A percentile compares a stretch with the other conserved stretches of the same genome.
Evolutionary conservation across 2,888 invertebrate species (phyloP).

Genomic region (Pristionchus mayeri): DNA sequence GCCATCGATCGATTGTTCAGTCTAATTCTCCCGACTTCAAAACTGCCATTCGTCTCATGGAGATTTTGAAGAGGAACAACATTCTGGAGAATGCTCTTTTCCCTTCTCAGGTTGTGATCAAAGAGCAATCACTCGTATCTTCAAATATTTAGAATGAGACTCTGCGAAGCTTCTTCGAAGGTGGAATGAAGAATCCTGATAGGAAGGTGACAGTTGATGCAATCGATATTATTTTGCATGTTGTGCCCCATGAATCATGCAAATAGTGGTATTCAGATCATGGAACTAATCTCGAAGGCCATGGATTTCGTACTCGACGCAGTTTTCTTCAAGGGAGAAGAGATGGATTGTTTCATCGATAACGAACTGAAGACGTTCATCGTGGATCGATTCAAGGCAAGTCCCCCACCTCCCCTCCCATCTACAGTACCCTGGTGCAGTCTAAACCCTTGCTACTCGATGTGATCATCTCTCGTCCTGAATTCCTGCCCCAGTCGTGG

Average conservation of each 20-base stretch:
- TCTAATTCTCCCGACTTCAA: neutral
- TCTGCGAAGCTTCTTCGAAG: slow-evolving; percentile 36
- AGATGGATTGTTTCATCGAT: slow-evolving; percentile 40
- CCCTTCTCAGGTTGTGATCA: neutral
- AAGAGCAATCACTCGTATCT: no score
- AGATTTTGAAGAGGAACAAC: slow-evolving; percentile 46
- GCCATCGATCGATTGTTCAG: neutral
- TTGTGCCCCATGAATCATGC: neutral
- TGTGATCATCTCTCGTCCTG: slow-evolving; percentile 44
- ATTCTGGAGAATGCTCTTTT: slow-evolving; percentile 41
- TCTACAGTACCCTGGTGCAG: slow-evolving; percentile 4
- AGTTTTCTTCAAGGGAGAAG: slow-evolving; percentile 36
- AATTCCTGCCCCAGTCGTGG: slow-evolving; percentile 46
- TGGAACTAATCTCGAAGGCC: slow-evolving; percentile 40
- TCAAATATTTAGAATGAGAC: neutral
- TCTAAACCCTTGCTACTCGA: slow-evolving; percentile 24
- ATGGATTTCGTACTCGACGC: slow-evolving; percentile 19
- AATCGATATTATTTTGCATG: neutral
- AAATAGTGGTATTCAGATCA: neutral
- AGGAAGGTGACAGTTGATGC: slow-evolving; percentile 5
- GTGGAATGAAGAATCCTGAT: slow-evolving; percentile 38
- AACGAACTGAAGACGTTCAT: slow-evolving; percentile 31
- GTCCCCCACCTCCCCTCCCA: neutral
- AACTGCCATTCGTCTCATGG: slow-evolving; percentile 17
- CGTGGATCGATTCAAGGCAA: slow-evolving; percentile 23